Evolutionary conservation across 1,140 invertebrate genomes (phyloP).

Genomic region (Sarcophaga peregrina): DNA sequence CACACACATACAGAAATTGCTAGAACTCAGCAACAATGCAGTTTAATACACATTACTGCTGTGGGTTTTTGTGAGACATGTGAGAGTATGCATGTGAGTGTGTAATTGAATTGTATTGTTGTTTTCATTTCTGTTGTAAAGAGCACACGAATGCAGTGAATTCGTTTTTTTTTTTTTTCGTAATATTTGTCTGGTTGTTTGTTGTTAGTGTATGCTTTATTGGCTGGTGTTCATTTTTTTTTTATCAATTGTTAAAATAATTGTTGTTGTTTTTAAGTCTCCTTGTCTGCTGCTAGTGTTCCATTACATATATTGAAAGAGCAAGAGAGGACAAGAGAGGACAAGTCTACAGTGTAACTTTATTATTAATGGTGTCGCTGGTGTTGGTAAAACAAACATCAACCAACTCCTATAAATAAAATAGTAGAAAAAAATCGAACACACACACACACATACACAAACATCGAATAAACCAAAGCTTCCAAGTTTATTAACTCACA

Average conservation of each 20-base stretch:
- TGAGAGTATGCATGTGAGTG: not conserved
- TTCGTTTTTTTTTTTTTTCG: too few relatives aligned
- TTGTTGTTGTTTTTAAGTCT: too few relatives aligned
- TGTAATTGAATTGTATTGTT: constrained; percentile 1
- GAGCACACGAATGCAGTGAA: not conserved
- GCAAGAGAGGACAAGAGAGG: not conserved
- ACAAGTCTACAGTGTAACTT: not conserved
- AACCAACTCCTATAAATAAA: not conserved
- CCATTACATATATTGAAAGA: not conserved
- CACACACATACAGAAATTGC: too few relatives aligned
- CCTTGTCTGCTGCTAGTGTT: not conserved
- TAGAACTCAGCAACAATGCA: too few relatives aligned
- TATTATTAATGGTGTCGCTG: not conserved
- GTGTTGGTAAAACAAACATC: not conserved
- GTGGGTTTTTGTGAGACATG: not conserved
- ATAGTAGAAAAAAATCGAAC: not conserved
- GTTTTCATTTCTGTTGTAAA: not conserved
- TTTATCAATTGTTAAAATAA: not conserved
- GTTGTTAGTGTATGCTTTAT: not conserved
- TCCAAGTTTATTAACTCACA: not conserved
- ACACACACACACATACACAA: not conserved
- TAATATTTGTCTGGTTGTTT: not conserved
- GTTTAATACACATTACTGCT: too few relatives aligned
- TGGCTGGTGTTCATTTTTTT: not conserved
- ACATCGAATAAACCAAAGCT: not conserved